Evolutionary conservation across 2,888 invertebrate species (phyloP).

Genomic region (Myopa testacea): DNA sequence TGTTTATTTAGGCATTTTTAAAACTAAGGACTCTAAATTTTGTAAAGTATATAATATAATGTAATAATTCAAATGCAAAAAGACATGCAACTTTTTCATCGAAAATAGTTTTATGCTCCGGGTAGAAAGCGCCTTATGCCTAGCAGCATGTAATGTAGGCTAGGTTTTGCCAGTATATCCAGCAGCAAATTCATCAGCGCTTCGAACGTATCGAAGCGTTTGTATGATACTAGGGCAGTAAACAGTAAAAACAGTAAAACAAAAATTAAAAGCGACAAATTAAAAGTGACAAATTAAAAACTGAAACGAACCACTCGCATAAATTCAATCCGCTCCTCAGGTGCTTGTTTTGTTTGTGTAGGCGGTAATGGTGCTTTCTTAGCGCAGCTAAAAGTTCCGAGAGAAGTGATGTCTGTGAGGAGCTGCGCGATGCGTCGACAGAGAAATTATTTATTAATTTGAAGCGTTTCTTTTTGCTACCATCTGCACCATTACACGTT

Average conservation of each 20-base stretch:
- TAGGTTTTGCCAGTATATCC: constrained; percentile 69
- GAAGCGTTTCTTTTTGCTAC: constrained; percentile 58
- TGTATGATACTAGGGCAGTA: constrained; percentile 75
- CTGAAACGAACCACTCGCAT: constrained; percentile 68
- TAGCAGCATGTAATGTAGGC: constrained; percentile 72
- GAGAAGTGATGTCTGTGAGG: constrained; percentile 8
- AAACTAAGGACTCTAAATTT: too few relatives aligned
- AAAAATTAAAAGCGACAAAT: constrained; percentile 57
- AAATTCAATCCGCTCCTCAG: constrained; percentile 68
- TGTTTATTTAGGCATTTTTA: too few relatives aligned
- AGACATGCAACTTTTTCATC: constrained; percentile 54
- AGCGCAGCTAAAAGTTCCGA: constrained; percentile 30
- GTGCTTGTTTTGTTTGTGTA: constrained; percentile 49
- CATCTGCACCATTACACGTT: constrained; percentile 28
- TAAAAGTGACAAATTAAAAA: too few relatives aligned
- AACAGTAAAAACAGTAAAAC: too few relatives aligned
- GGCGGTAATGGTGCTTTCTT: constrained; percentile 36
- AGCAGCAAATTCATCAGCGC: constrained; percentile 72
- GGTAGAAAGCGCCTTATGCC: constrained; percentile 70
- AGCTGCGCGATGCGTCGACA: constrained; percentile 27
- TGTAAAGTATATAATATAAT: too few relatives aligned
- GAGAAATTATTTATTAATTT: constrained; percentile 54
- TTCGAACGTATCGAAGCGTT: constrained; percentile 73
- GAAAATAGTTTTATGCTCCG: constrained; percentile 59
- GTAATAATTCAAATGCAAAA: too few relatives aligned